Percentiles rank a stretch among this genome's conserved stretches.
phyloP scores from a whole-genome alignment of 92 coral and sea anemone species.

The Palythoa caribaeorum region DNA sequence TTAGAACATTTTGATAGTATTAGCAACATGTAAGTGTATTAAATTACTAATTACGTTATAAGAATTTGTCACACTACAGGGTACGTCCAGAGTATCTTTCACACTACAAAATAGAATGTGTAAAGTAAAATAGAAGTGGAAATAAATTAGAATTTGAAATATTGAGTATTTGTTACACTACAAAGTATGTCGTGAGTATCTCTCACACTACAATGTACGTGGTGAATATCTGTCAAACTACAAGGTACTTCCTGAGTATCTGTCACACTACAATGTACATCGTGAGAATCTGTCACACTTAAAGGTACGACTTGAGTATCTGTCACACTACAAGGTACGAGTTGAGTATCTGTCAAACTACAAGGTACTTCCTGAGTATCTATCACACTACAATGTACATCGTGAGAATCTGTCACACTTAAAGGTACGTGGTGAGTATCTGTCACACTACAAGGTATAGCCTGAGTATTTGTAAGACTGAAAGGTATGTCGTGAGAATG shows the following conservation, averaged over 20 bases:
- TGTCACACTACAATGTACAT: neutral
- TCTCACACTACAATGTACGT: neutral
- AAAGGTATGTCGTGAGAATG: neutral
- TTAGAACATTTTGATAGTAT: too few species aligned
- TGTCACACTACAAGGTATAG: neutral
- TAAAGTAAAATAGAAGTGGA: too few species aligned
- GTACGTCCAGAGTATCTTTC: neutral
- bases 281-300: neutral
- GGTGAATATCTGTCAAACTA: neutral
- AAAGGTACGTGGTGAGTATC: neutral
- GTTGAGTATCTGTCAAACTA: neutral
- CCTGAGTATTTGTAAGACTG: neutral
- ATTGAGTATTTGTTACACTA: too few species aligned
- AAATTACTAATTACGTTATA: too few species aligned
- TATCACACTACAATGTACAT: neutral
- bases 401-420: neutral
- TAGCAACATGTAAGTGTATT: too few species aligned
- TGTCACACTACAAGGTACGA: neutral
- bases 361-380: neutral
- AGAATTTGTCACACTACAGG: neutral
- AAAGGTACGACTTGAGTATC: too few species aligned
- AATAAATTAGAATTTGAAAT: too few species aligned
- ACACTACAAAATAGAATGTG: neutral
- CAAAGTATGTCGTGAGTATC: neutral
- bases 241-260: neutral